Base-by-base conservation (phyloP, 1,140 invertebrate genomes). In the Medauroidea extradentata region DNA sequence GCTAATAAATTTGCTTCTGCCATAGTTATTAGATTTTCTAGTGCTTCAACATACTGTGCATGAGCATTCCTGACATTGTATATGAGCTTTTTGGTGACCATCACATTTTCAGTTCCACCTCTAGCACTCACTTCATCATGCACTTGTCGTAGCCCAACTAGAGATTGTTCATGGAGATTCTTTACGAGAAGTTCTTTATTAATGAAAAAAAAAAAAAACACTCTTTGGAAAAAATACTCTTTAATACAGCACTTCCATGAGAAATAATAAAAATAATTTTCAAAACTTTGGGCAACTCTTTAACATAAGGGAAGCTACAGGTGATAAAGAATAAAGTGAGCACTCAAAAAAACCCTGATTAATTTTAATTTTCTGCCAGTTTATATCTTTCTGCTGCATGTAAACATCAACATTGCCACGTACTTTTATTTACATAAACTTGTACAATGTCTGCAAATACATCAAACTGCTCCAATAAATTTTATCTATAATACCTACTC, bases 221-320 rank as follows among this genome's bases (percentile, higher is more conserved):
- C 63, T 38, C 49, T 62, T 46, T 21, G n/a, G 63, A 65, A 57
- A 65, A 65, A 21, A 55, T 52, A 34, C 63, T 38, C 49, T 62
- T 46, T 21, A 62, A 9, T 19, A n/a, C 34, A 29, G 57, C 63
- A 48, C 56, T 59, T 2, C 63, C 63, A 42, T 63, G 57, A 14
- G 63, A 65, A n/a, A 63, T 21, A 53, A 65, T 50, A 34, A 65
- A 52, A 38, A 58, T 34, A 23, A 59, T 60, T 42, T 57, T 57
- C 19, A 65, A 7, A 16, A 65, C 27, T 18, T 5, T 13, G 27
- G 49, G 46, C 19, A 63, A 50, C 2, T 62, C 24, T 38, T 49
- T 34, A 4, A 34, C 41, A 18, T 27, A 21, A 51, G 29, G 13
- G 39, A 43, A n/a, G 39, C 54, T 49, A 46, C n/a, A n/a, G n/a